A percentile compares a stretch with the other conserved stretches of the same genome.
phyloP scores from a whole-genome alignment of 2,797 vertebrate species.

The Emydoidea blandingii region DNA sequence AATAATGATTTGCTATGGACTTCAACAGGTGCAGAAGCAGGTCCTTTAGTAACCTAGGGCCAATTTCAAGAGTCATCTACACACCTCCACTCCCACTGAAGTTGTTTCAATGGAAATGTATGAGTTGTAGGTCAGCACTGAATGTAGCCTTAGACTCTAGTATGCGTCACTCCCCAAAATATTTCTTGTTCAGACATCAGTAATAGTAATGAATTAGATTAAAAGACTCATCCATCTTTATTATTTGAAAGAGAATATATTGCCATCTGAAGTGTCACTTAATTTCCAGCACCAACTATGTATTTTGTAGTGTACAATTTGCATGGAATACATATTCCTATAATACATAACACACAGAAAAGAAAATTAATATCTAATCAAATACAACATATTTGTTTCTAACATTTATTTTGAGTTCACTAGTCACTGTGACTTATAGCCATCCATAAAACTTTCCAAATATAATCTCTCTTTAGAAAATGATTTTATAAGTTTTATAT shows the following conservation, averaged over 20 bases:
- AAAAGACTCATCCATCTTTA: conserved; percentile 62
- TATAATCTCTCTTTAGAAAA: neutral
- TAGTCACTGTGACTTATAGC: conserved; percentile 45
- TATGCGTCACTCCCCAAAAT: conserved; percentile 20
- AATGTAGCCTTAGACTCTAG: neutral
- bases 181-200: conserved; percentile 39
- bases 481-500: neutral
- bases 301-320: conserved; percentile 35
- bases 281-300: conserved; percentile 47
- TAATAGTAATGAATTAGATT: conserved; percentile 16
- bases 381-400: conserved; percentile 50
- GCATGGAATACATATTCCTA: conserved; percentile 34
- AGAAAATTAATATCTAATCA: conserved; percentile 53
- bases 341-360: neutral
- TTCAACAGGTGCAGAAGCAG: neutral
- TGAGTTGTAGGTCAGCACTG: neutral
- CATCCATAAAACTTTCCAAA: neutral
- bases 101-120: neutral
- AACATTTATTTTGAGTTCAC: conserved; percentile 46
- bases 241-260: conserved; percentile 47
- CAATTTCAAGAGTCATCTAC: neutral
- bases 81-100: neutral
- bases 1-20: neutral
- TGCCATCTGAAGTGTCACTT: conserved; percentile 54
- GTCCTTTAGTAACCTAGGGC: neutral